A percentile compares a stretch with the other conserved stretches of the same genome.
Evolutionary conservation across 1,140 invertebrate species (phyloP).

Genomic region (Neodiprion pinetum): DNA sequence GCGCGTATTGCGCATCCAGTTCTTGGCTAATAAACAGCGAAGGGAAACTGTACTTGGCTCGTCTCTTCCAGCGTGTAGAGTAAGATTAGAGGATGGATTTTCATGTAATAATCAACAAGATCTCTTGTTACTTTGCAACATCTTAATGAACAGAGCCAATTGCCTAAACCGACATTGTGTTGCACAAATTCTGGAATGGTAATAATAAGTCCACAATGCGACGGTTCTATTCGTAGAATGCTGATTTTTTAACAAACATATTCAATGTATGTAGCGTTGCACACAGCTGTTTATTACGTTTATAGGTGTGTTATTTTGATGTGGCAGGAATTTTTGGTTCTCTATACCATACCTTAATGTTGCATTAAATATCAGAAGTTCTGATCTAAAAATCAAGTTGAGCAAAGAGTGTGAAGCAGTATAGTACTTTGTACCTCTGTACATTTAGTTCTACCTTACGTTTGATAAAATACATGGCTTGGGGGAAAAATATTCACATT

Average conservation of each 20-base stretch:
- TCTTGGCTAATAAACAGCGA: background rate
- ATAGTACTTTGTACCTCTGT: background rate
- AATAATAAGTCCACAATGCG: background rate
- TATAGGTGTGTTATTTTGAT: background rate
- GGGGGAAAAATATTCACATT: background rate
- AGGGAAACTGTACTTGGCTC: slow-evolving; percentile 4
- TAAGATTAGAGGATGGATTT: background rate
- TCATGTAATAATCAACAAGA: background rate
- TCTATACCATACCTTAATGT: background rate
- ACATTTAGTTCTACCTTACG: background rate
- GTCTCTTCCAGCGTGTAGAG: slow-evolving; percentile 6
- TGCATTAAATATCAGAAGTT: background rate
- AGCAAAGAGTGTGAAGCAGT: background rate
- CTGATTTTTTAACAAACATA: background rate
- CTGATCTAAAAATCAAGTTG: background rate
- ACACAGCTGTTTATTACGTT: background rate
- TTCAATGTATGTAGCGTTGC: background rate
- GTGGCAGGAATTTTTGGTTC: background rate
- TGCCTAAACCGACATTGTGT: background rate
- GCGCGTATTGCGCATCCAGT: background rate
- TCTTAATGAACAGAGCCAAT: background rate
- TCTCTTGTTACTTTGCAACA: background rate
- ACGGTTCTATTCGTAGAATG: background rate
- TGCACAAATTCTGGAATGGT: background rate
- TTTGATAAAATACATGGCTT: background rate